Evolutionary conservation across 2,888 invertebrate genomes (phyloP), one percentile per base, ranked within the genome.

Genomic region (Scaptomyza tumidula): DNA sequence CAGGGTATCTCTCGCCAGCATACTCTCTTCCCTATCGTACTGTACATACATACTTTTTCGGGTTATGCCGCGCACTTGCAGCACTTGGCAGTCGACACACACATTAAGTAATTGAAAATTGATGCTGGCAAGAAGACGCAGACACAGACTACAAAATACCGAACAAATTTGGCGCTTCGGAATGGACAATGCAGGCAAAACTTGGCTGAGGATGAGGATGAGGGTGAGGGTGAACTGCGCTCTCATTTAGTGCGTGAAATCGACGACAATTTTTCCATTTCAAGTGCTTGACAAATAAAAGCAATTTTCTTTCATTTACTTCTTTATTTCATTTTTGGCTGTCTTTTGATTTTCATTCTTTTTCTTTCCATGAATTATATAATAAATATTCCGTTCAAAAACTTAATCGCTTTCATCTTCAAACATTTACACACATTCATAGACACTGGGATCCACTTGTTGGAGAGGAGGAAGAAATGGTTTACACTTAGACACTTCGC

Each of bases 81-180:
- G 29, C 58, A 49, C 46, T 62, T 64, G 46, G 35, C 76, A 67
- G 41, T 76, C 55, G 50, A 56, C 67, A 74, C 71, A 78, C 68
- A 78, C 75, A 78, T 78, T 78, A 78, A 78, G 78, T 78, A 78
- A 78, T 78, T 78, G 78, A 55, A 78, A 72, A 71, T 53, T 61
- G 74, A 70, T 54, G 73, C 59, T 75, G 43, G 35, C 50, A 29
- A 44, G 29, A 55, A 66, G 55, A 55, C 41, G 53, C 19, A 11
- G 14, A 43, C 33, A 6, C 27, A 6, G 37, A n/a, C n/a, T 37
- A 41, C 39, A 46, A 16, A n/a, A 29, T 45, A n/a, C 6, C n/a
- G 37, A 6, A n/a, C 37, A 6, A 37, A n/a, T 37, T 37, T 39
- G 50, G 16, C 33, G 16, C 19, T 19, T 33, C n/a, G 33, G 19